Evolutionary conservation across 2,797 vertebrate genomes (phyloP).

Genomic region (Perodicticus potto): DNA sequence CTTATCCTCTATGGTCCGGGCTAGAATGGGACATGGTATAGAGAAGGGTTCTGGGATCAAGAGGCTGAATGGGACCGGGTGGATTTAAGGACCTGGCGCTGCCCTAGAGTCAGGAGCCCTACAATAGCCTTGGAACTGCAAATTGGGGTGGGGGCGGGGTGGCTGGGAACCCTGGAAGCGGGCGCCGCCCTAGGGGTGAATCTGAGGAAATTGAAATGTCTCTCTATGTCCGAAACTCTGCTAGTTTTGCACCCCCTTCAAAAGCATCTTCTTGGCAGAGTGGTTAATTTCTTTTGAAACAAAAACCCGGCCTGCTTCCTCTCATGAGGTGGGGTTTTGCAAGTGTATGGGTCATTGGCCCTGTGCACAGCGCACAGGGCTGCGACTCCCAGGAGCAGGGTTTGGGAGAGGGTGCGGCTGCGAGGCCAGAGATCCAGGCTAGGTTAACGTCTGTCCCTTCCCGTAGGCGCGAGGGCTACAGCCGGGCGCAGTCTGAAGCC

Average conservation of each 20-base stretch:
- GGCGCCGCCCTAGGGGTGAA: slow-evolving; percentile 84
- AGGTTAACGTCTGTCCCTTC: neutral
- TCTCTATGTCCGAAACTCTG: neutral
- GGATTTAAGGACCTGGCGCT: neutral
- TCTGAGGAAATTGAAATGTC: slow-evolving; percentile 18
- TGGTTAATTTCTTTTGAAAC: slow-evolving; percentile 56
- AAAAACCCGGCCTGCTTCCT: slow-evolving; percentile 7
- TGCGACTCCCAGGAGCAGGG: neutral
- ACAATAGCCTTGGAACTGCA: neutral
- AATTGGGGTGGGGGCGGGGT: neutral
- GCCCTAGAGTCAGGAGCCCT: neutral
- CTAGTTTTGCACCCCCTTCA: neutral
- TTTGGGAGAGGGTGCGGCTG: neutral
- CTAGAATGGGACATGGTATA: neutral
- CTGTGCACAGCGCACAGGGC: neutral
- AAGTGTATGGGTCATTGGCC: neutral
- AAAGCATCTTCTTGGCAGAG: slow-evolving; percentile 43
- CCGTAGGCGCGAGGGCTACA: slow-evolving; percentile 45
- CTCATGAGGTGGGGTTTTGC: neutral
- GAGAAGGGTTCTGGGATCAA: neutral
- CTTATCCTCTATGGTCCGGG: neutral
- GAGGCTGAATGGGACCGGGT: neutral
- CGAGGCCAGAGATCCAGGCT: neutral
- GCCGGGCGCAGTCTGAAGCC: slow-evolving; percentile 33
- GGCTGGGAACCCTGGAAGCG: neutral